Evolutionary conservation across 2,888 invertebrate genomes (phyloP), one percentile per base, ranked within the genome.

Genomic region (Dusona sp.): DNA sequence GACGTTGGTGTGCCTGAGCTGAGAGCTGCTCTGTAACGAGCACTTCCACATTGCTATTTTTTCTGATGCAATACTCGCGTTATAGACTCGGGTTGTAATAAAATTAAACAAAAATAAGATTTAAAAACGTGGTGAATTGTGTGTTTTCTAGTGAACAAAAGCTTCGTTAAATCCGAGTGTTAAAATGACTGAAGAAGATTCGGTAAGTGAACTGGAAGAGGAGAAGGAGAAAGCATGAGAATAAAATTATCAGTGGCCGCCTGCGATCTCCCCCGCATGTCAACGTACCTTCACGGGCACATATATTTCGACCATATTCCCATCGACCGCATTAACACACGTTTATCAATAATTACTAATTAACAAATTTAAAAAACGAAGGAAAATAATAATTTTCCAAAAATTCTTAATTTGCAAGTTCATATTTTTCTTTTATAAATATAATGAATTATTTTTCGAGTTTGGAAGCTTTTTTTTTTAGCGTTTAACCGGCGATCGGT

Each of bases 111-210:
- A 72, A 75, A 61, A 83, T 36, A 67, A 79, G 29, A 61, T 61
- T 29, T 61, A 61, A 61, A 61, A 70, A 84, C 33, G 68, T 36
- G 54, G 83, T 73, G 83, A 67, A 67, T 67, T 42, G 73, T 61
- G 83, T 64, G 78, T 68, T 74, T 68, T 81, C 36, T 78, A 64
- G 80, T 78, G 68, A 84, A 86, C 51, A 68, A 33, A 38, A 57
- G 16, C 7, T 57, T 64, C 64, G 29, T 64, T n/a, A 25, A 61
- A 42, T 64, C 73, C 42, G 75, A 48, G 77, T 75, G 42, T 64
- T 77, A 93, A 91, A 91, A 95, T 95, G 95, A 94, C 95, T 29
- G 95, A 95, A 91, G 95, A 95, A 91, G 95, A 95, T 89, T 94
- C 95, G 91, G 95, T 95, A 94, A 92, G 95, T 94, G 70, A 57